Percentiles rank a stretch among this genome's conserved stretches.
These are phyloP conservation scores for Tachina lurida DNA, from an alignment of 2,888 invertebrate species.

Conservation along the genomic window DNA sequence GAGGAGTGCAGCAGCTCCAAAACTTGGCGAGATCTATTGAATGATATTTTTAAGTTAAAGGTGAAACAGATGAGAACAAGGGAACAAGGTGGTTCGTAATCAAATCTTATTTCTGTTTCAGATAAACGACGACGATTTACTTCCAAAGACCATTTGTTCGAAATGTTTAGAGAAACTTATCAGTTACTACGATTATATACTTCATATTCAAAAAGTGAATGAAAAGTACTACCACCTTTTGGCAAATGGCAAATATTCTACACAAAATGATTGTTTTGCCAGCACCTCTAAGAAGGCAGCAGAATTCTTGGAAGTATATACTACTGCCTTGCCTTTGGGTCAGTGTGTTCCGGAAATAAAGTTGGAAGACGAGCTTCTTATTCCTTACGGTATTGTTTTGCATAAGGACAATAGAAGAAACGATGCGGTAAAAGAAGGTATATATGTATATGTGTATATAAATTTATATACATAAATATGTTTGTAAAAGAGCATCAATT, in stretches of 20 bases:
- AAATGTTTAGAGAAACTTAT: too few relatives aligned
- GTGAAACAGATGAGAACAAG: constrained; percentile 7
- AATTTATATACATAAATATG: too few relatives aligned
- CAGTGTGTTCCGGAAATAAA: constrained; percentile 69
- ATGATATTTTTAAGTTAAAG: constrained; percentile 26
- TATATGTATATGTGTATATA: too few relatives aligned
- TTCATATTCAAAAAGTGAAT: constrained; percentile 75
- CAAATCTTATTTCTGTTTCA: not conserved
- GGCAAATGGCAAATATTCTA: constrained; percentile 7
- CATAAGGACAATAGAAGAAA: too few relatives aligned
- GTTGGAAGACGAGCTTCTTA: constrained; percentile 68
- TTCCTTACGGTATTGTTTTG: constrained; percentile 28
- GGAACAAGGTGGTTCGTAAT: not conserved
- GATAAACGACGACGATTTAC: not conserved
- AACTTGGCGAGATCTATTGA: constrained; percentile 44
- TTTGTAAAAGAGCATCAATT: too few relatives aligned
- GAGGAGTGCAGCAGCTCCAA: constrained; percentile 3
- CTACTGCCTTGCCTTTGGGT: constrained; percentile 15
- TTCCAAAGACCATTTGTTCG: too few relatives aligned
- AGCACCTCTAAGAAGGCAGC: constrained; percentile 76
- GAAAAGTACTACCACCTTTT: constrained; percentile 48
- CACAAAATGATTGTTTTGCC: constrained; percentile 27
- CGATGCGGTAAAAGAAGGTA: too few relatives aligned
- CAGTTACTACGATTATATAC: constrained; percentile 70
- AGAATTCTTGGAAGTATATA: constrained; percentile 73